phyloP scores from a whole-genome alignment of 2,888 invertebrate genomes.

The Plebejus melissa region DNA sequence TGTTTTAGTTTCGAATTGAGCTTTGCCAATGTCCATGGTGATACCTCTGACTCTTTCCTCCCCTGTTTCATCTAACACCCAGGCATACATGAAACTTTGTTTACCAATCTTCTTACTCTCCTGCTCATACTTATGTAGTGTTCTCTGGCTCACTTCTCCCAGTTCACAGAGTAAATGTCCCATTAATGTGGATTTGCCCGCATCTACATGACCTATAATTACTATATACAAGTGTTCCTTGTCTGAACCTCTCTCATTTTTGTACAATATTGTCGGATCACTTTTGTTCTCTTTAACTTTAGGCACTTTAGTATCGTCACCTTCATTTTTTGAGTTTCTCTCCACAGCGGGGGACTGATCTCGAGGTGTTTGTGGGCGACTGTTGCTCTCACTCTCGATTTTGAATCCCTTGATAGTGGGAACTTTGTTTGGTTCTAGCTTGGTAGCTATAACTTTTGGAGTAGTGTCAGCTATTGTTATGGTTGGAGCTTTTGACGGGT shows the following conservation, averaged over 20 bases:
- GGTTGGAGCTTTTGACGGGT: slow-evolving; percentile 51
- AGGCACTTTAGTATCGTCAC: slow-evolving; percentile 65
- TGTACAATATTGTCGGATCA: slow-evolving; percentile 81
- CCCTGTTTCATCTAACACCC: slow-evolving; percentile 99
- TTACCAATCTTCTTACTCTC: slow-evolving; percentile 98
- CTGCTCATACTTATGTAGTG: slow-evolving; percentile 97
- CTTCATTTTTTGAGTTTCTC: slow-evolving; percentile 63
- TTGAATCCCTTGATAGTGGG: slow-evolving; percentile 80
- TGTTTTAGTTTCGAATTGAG: slow-evolving; percentile 92
- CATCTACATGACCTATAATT: slow-evolving; percentile 98
- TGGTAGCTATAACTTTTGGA: slow-evolving; percentile 64
- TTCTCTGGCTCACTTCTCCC: slow-evolving; percentile 91
- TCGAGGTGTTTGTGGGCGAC: slow-evolving; percentile 78
- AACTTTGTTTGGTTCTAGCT: slow-evolving; percentile 61
- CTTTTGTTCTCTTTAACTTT: slow-evolving; percentile 75
- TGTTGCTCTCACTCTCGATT: slow-evolving; percentile 53
- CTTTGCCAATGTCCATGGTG: slow-evolving; percentile 98
- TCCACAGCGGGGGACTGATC: slow-evolving; percentile 85
- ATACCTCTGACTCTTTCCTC: slow-evolving; percentile 98
- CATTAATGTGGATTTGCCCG: slow-evolving; percentile 98
- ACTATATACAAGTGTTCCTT: slow-evolving; percentile 95
- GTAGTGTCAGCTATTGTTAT: slow-evolving; percentile 47
- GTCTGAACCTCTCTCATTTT: slow-evolving; percentile 85
- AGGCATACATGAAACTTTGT: slow-evolving; percentile 98
- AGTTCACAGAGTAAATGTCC: slow-evolving; percentile 93